Evolutionary conservation across 1,140 invertebrate species (phyloP).

Genomic region (Drosophila prosaltans): DNA sequence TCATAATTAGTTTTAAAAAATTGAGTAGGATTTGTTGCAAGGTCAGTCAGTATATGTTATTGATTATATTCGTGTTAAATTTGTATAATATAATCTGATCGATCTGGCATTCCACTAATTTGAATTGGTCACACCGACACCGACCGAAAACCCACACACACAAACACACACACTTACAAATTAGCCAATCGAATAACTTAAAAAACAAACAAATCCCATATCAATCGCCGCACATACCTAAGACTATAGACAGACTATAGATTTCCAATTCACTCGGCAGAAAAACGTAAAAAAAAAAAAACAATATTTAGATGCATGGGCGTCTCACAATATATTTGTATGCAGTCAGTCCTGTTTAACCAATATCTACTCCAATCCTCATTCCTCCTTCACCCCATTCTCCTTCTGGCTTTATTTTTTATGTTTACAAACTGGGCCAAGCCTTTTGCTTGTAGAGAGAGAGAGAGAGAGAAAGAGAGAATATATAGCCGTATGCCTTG

Average conservation of each 20-base stretch:
- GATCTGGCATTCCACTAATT: slow-evolving; percentile 54
- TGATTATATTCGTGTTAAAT: not conserved
- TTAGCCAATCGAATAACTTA: slow-evolving; percentile 29
- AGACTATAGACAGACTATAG: not conserved
- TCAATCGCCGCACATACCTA: not conserved
- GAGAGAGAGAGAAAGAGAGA: not conserved
- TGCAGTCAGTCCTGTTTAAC: slow-evolving; percentile 27
- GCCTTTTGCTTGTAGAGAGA: slow-evolving; percentile 8
- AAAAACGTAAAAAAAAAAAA: not conserved
- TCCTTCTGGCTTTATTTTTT: slow-evolving; percentile 6
- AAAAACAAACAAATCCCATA: not conserved
- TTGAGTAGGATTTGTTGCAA: not conserved
- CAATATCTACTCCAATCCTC: slow-evolving; percentile 6
- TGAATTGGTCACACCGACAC: slow-evolving; percentile 45
- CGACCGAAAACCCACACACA: slow-evolving; percentile 41
- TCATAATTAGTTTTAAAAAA: not conserved
- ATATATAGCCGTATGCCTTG: not conserved
- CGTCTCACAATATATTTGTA: slow-evolving; percentile 1
- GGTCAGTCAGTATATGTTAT: not conserved
- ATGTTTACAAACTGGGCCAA: slow-evolving; percentile 24
- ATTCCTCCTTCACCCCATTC: not conserved
- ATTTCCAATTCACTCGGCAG: slow-evolving; percentile 4
- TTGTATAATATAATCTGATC: slow-evolving; percentile 18
- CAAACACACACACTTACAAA: slow-evolving; percentile 22
- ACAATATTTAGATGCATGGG: not conserved